Evolutionary conservation across 2,888 invertebrate species (phyloP).

Genomic region (Leptopilina drosophilae): DNA sequence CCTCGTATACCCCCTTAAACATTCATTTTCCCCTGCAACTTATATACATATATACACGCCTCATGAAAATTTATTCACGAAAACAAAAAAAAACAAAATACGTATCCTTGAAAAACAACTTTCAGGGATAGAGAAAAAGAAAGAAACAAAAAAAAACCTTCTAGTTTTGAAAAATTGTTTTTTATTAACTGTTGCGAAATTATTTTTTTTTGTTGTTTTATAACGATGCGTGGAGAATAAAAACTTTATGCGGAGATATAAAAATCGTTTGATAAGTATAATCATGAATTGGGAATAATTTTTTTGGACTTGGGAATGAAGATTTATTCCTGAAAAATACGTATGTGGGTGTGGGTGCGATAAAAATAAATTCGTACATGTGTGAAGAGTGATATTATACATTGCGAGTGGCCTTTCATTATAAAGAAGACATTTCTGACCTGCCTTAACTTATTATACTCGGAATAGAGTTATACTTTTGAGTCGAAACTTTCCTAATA

Average conservation of each 20-base stretch:
- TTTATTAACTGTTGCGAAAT: too few relatives aligned
- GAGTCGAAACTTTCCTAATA: constrained; percentile 19
- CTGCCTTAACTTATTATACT: constrained; percentile 19
- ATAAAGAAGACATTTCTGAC: background rate
- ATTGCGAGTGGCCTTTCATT: background rate
- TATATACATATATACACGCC: too few relatives aligned
- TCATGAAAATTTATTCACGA: background rate
- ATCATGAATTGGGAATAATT: background rate
- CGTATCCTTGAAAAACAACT: background rate
- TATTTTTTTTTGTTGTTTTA: too few relatives aligned
- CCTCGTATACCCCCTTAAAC: background rate
- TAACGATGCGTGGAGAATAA: too few relatives aligned
- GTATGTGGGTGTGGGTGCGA: background rate
- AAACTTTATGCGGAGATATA: background rate
- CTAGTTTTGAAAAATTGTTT: too few relatives aligned
- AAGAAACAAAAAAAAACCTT: background rate
- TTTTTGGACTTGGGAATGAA: background rate
- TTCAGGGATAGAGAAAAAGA: background rate
- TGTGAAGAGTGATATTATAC: background rate
- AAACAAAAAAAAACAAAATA: background rate
- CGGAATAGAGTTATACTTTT: constrained; percentile 7
- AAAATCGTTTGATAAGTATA: background rate
- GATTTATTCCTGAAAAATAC: background rate
- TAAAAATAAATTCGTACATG: background rate
- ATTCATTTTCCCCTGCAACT: too few relatives aligned